Conservation (phyloP, 2,113 vertebrate species). For the Lampris incognitus region DNA sequence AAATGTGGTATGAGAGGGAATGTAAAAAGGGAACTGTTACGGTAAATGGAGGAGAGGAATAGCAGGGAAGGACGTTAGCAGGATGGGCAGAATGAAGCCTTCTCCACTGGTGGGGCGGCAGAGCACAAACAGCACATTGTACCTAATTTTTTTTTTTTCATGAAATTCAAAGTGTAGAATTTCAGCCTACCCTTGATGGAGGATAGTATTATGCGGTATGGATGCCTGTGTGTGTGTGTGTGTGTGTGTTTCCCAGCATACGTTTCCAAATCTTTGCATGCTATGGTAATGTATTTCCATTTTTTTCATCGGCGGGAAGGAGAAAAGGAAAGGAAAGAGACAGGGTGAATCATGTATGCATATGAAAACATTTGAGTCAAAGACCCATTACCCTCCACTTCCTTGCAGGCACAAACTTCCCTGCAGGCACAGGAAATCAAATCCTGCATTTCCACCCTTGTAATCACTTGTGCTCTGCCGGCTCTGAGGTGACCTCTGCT, state of each 20-base stretch:
- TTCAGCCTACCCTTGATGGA: constrained; percentile 61
- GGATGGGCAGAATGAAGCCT: constrained; percentile 44
- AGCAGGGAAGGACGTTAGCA: constrained; percentile 55
- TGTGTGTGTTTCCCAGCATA: not conserved
- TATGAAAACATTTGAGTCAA: constrained; percentile 58
- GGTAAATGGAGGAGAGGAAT: constrained; percentile 62
- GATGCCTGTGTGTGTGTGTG: constrained; percentile 42
- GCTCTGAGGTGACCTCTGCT: constrained; percentile 29
- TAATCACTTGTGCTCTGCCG: constrained; percentile 19
- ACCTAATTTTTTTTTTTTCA: constrained; percentile 75
- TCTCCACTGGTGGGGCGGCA: constrained; percentile 53
- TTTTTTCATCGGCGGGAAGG: constrained; percentile 36
- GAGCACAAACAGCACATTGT: constrained; percentile 76
- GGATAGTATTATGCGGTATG: constrained; percentile 30
- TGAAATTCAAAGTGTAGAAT: constrained; percentile 67
- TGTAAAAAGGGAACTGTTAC: constrained; percentile 54
- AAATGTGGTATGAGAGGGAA: constrained; percentile 71
- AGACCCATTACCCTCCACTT: constrained; percentile 34
- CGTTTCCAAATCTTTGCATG: not conserved
- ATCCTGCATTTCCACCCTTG: constrained; percentile 33
- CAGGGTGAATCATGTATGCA: constrained; percentile 43
- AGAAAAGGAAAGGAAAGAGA: constrained; percentile 28
- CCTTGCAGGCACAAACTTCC: constrained; percentile 37
- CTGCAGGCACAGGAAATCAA: constrained; percentile 33
- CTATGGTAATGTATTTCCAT: constrained; percentile 23